These are phyloP conservation scores for Mesoligia furuncula DNA, from an alignment of 2,888 invertebrate species.

Conservation along the genomic window DNA sequence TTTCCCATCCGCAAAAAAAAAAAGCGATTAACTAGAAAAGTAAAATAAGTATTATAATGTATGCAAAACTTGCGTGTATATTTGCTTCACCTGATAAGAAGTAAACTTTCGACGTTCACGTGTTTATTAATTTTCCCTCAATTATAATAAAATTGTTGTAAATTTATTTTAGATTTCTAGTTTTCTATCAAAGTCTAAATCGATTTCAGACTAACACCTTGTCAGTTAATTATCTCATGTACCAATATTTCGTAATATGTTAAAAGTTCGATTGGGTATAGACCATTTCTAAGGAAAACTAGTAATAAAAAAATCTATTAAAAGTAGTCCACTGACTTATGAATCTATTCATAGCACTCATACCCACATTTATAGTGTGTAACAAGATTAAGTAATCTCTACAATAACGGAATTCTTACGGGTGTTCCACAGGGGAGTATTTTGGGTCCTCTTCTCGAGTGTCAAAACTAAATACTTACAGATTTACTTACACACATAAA, in stretches of 20 bases:
- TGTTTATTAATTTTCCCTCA: constrained; percentile 37
- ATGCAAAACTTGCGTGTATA: constrained; percentile 17
- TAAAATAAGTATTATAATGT: constrained; percentile 19
- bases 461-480: not conserved
- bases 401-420: not conserved
- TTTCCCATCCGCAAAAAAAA: no score
- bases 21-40: not conserved
- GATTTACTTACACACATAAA: not conserved
- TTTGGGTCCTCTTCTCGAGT: not conserved
- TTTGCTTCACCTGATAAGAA: constrained; percentile 16
- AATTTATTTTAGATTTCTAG: not conserved
- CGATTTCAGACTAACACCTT: constrained; percentile 15
- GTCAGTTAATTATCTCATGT: not conserved
- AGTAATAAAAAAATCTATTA: not conserved
- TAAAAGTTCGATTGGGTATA: not conserved
- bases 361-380: not conserved
- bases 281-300: not conserved
- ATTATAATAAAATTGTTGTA: constrained; percentile 29
- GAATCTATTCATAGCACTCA: not conserved
- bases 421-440: constrained; percentile 1
- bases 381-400: not conserved
- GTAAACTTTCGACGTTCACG: constrained; percentile 31
- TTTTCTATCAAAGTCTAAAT: constrained; percentile 3
- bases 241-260: not conserved
- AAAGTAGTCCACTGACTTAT: not conserved